Conservation (phyloP, 2,797 vertebrate species). For the Potorous gilbertii region DNA sequence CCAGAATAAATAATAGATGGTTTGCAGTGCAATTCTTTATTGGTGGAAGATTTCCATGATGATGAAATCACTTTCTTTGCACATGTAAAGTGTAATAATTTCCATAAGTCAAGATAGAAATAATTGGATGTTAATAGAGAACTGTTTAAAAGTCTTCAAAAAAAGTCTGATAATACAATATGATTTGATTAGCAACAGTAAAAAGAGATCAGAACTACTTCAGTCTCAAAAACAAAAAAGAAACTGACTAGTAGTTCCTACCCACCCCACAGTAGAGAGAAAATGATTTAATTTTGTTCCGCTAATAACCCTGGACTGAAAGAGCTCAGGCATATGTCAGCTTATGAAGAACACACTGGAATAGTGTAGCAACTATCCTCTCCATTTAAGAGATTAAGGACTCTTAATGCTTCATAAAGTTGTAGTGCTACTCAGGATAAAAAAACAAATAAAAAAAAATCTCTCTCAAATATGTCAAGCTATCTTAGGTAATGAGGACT, state of each 20-base stretch:
- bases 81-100: slow-evolving; percentile 6
- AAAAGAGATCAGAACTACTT: neutral
- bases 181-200: neutral
- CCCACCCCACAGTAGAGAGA: neutral
- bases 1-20: neutral
- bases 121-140: neutral
- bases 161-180: slow-evolving; percentile 1
- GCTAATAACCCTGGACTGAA: neutral
- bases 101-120: slow-evolving; percentile 23
- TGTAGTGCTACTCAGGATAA: neutral
- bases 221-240: neutral
- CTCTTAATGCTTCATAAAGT: neutral
- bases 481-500: neutral
- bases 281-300: neutral
- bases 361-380: neutral
- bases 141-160: slow-evolving; percentile 17
- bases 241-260: neutral
- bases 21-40: neutral
- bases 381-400: neutral
- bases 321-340: neutral
- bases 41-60: neutral
- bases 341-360: neutral
- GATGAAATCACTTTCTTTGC: neutral
- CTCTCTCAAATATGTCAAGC: neutral
- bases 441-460: neutral